Evolutionary conservation across 2,888 invertebrate species (phyloP).

Genomic region (Achlya flavicornis): DNA sequence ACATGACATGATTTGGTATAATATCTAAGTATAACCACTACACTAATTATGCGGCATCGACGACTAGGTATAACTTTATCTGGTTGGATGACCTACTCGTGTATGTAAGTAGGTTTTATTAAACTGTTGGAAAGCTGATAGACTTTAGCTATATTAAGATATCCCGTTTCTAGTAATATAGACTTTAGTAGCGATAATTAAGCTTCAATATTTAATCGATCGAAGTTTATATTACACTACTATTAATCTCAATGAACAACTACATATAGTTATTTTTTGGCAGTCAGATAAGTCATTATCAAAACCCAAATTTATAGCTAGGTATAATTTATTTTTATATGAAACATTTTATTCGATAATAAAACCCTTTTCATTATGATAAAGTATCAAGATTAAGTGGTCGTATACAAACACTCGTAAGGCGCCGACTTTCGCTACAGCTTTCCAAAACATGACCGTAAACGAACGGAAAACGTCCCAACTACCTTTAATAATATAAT

Average conservation of each 20-base stretch:
- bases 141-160: background rate
- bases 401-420: conserved; percentile 57
- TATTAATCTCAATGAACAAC: no score
- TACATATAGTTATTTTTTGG: no score
- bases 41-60: background rate
- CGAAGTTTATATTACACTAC: no score
- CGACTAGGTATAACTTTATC: background rate
- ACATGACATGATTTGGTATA: background rate
- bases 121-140: background rate
- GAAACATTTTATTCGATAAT: background rate
- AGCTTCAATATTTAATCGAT: no score
- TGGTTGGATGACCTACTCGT: background rate
- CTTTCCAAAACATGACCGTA: conserved; percentile 74
- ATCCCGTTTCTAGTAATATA: background rate
- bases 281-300: no score
- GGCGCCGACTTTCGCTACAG: conserved; percentile 76
- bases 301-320: no score
- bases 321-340: no score
- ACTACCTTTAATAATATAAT: conserved; percentile 24
- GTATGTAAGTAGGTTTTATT: conserved; percentile 14
- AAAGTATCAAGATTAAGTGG: conserved; percentile 65
- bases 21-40: background rate
- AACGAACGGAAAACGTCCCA: conserved; percentile 50
- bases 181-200: no score
- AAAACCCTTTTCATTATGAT: conserved; percentile 31